phyloP scores from a whole-genome alignment of 2,113 vertebrate species.

The Strix uralensis region DNA sequence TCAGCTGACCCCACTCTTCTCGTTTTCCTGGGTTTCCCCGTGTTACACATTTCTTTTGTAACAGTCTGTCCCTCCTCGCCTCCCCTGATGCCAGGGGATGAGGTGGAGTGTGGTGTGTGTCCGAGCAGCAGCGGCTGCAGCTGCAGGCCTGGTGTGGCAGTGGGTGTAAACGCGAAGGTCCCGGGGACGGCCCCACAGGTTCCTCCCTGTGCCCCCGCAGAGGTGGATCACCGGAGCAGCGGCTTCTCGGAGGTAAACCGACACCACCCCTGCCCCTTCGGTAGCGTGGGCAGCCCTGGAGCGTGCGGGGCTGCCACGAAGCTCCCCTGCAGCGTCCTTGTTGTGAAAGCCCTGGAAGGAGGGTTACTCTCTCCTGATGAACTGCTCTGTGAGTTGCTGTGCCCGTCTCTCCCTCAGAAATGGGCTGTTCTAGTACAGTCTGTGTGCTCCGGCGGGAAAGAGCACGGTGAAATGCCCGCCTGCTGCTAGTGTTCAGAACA shows the following conservation, averaged over 20 bases:
- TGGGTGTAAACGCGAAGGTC: neutral
- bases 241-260: fast-evolving
- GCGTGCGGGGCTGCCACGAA: fast-evolving
- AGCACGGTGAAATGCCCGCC: neutral
- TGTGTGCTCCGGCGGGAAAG: neutral
- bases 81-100: fast-evolving
- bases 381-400: neutral
- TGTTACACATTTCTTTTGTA: neutral
- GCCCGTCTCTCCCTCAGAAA: neutral
- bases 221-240: fast-evolving
- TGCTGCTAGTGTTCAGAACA: neutral
- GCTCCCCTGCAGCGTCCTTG: neutral
- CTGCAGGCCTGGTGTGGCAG: too few relatives aligned
- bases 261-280: too few relatives aligned
- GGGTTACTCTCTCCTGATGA: neutral
- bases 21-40: too few relatives aligned
- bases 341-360: too few relatives aligned
- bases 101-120: fast-evolving
- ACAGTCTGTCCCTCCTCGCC: neutral
- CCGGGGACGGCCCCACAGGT: fast-evolving
- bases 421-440: neutral
- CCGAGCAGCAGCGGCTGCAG: neutral
- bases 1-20: fast-evolving
- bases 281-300: neutral
- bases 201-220: neutral